These are phyloP conservation scores for Ophraella communa DNA, from an alignment of 2,888 invertebrate genomes.

Conservation along the genomic window DNA sequence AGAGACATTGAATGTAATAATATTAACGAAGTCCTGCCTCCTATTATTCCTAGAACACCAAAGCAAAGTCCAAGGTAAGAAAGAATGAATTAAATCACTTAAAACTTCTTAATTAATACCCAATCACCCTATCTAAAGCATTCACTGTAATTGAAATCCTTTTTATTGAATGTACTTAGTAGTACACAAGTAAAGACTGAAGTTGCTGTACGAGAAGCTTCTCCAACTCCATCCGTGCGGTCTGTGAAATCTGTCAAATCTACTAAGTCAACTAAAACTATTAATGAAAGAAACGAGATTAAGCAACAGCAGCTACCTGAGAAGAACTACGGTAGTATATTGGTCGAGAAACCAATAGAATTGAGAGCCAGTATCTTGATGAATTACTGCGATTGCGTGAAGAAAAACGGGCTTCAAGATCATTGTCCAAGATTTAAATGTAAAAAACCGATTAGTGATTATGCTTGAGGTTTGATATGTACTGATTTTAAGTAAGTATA, in stretches of 20 bases:
- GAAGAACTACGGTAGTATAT: background rate
- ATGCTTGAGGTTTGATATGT: background rate
- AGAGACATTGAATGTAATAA: background rate
- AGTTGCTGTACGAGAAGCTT: background rate
- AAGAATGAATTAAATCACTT: too few relatives aligned
- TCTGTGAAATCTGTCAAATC: background rate
- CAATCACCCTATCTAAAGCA: too few relatives aligned
- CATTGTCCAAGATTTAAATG: slow-evolving; percentile 9
- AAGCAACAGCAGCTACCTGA: background rate
- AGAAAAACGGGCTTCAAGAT: slow-evolving; percentile 21
- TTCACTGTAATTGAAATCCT: background rate
- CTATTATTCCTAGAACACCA: background rate
- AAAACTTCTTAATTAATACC: too few relatives aligned
- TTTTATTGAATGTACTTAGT: background rate
- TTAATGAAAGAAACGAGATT: background rate
- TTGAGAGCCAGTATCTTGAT: slow-evolving; percentile 4
- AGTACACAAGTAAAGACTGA: background rate
- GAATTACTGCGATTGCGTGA: slow-evolving; percentile 10
- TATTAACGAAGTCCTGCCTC: background rate
- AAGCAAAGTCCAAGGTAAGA: background rate
- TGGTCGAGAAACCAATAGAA: background rate
- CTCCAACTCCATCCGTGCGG: background rate
- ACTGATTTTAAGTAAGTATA: too few relatives aligned
- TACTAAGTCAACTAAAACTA: background rate
- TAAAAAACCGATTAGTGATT: background rate